Evolutionary conservation across 2,888 invertebrate species (phyloP), one percentile per base, ranked within the genome.

Genomic region (Syrista parreyssii): DNA sequence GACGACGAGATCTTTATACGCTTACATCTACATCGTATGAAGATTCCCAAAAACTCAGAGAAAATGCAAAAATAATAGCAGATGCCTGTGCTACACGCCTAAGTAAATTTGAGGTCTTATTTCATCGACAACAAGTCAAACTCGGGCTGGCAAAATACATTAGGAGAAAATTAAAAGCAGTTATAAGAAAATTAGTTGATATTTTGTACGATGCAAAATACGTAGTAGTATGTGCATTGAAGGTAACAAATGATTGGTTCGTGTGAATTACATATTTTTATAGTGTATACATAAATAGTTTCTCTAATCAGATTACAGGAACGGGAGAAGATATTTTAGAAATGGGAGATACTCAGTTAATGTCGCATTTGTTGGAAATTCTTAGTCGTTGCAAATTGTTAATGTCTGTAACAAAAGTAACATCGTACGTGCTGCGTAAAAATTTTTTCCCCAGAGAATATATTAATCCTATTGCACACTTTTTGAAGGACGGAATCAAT

Each of bases 201-300:
- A 82, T 78, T 35, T 73, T 88, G 31, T 84, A 84, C 69, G 86
- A 87, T 35, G 15, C 88, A 1, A 89, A 87, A 82, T 86, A 84
- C 76, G 80, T 78, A 12, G 81, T 87, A 75, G 80, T 82, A 4
- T 86, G 86, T 75, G 84, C 85, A n/a, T 78, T 88, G 15, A 74
- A 83, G 83, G 89, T 89, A 85, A 32, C 71, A 15, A 23, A 55
- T 23, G 6, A 23, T 23, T 9, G 55, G 76, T 32, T 36, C 30
- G 69, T 69, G 55, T 40, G 12, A n/a, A 68, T 30, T 32, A 33
- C 74, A 73, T 34, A 68, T 73, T 74, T 75, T 77, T 32, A 40
- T 23, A 79, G 79, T 12, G 35, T 55, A 75, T 78, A 68, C 40
- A 55, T 55, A 40, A 40, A 23, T 23, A 55, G 23, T 23, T 23